Conservation (phyloP, 1,140 invertebrate genomes). For the Halictus rubicundus region DNA sequence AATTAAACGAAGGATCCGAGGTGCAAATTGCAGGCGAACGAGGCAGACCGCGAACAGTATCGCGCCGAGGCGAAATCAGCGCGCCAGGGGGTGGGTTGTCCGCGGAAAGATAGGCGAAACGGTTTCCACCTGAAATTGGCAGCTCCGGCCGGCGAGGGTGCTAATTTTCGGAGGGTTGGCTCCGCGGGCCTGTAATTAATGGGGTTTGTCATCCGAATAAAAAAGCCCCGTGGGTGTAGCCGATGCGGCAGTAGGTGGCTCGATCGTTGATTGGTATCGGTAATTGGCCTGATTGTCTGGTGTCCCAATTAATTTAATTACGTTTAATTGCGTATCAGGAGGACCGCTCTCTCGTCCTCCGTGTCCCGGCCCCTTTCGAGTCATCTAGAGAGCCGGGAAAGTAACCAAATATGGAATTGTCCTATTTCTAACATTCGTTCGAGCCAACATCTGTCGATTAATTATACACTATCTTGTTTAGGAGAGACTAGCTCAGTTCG, state of each 20-base stretch:
- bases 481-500: too few relatives aligned
- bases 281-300: conserved; percentile 77
- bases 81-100: background rate
- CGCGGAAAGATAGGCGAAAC: conserved; percentile 40
- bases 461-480: too few relatives aligned
- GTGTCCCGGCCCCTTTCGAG: background rate
- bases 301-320: conserved; percentile 79
- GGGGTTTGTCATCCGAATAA: conserved; percentile 76
- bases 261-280: conserved; percentile 75
- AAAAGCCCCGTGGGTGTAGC: conserved; percentile 68
- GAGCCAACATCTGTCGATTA: too few relatives aligned
- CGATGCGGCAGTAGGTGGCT: conserved; percentile 40
- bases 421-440: too few relatives aligned
- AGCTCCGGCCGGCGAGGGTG: conserved; percentile 59
- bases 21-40: background rate
- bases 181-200: conserved; percentile 75
- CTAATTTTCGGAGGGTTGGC: conserved; percentile 71
- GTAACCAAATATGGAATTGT: too few relatives aligned
- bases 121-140: conserved; percentile 67
- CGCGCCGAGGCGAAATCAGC: background rate
- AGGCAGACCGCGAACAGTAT: background rate
- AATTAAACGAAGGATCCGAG: background rate
- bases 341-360: background rate
- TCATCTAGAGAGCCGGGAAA: background rate
- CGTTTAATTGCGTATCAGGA: conserved; percentile 67